Evolutionary conservation across 2,888 invertebrate genomes (phyloP), one percentile per base, ranked within the genome.

Genomic region (Myathropa florea): DNA sequence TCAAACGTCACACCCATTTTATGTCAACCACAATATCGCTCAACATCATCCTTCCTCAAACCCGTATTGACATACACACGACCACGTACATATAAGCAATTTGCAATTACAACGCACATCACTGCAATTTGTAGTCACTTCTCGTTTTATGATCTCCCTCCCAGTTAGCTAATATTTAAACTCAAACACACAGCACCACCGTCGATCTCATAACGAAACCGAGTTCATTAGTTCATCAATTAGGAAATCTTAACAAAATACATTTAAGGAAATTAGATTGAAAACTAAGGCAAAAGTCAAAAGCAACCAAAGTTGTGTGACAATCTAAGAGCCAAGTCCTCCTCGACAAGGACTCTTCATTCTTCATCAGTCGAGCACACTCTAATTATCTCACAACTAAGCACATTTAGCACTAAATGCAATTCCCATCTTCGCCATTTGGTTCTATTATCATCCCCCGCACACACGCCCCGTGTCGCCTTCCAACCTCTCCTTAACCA

Each of bases 341-440:
- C 12, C 30, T 12, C 61, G 10, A 2, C 39, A 14, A 46, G 21
- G 4, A 14, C 53, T 61, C 72, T 71, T 57, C 77, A 53, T 57
- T n/a, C 4, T 24, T n/a, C 53, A 30, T 64, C 57, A 4, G 59
- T 53, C 70, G 59, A 81, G 85, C 57, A 63, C 68, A 81, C 77
- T 59, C 77, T 80, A 77, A 85, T 85, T 81, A 85, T 81, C 77
- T 85, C 68, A 77, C 77, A 63, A 85, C 61, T 77, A 77, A 77
- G 76, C 46, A 82, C 72, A 85, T 85, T 82, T 63, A 85, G 63
- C 30, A 77, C 72, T 68, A 70, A 81, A 85, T 82, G 85, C 85
- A 85, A 64, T 85, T 85, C 60, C 53, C 83, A 80, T 80, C 75
- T 21, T 76, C 75, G 55, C 65, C 80, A 36, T 53, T 68, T 28